Percentiles rank a stretch among this genome's conserved stretches.
phyloP scores from a whole-genome alignment of 2,888 invertebrate genomes.

The Brachycybe producta region DNA sequence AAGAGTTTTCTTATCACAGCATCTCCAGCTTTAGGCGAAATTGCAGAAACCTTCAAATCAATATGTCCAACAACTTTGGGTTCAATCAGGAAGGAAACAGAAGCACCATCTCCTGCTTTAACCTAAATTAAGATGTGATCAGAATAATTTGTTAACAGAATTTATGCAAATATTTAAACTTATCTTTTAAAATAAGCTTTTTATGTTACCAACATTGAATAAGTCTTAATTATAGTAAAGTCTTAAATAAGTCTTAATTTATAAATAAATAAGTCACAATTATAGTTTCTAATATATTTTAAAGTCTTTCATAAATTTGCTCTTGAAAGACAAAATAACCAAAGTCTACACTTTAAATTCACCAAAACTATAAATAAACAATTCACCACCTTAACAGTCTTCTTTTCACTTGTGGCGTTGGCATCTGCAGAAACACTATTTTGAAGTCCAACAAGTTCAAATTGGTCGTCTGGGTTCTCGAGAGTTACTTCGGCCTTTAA shows the following conservation, averaged over 20 bases:
- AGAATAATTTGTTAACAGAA: not conserved
- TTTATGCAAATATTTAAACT: not conserved
- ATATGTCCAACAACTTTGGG: constrained; percentile 36
- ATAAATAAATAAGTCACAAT: too few relatives aligned
- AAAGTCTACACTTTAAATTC: not conserved
- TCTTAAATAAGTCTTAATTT: too few relatives aligned
- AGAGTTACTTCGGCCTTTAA: constrained; percentile 24
- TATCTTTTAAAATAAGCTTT: too few relatives aligned
- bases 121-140: constrained; percentile 17
- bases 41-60: constrained; percentile 33
- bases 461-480: constrained; percentile 23
- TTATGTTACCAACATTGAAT: too few relatives aligned
- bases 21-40: constrained; percentile 35
- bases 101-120: constrained; percentile 24
- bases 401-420: constrained; percentile 9
- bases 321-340: too few relatives aligned
- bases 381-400: constrained; percentile 12
- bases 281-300: too few relatives aligned
- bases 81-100: constrained; percentile 37
- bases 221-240: too few relatives aligned
- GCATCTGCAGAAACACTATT: constrained; percentile 14
- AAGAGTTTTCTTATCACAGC: constrained; percentile 35
- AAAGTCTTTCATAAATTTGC: too few relatives aligned
- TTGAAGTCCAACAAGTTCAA: constrained; percentile 18
- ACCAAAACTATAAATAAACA: not conserved